Evolutionary conservation across 2,888 invertebrate species (phyloP), one percentile per base, ranked within the genome.

Genomic region (Papilio demoleus): DNA sequence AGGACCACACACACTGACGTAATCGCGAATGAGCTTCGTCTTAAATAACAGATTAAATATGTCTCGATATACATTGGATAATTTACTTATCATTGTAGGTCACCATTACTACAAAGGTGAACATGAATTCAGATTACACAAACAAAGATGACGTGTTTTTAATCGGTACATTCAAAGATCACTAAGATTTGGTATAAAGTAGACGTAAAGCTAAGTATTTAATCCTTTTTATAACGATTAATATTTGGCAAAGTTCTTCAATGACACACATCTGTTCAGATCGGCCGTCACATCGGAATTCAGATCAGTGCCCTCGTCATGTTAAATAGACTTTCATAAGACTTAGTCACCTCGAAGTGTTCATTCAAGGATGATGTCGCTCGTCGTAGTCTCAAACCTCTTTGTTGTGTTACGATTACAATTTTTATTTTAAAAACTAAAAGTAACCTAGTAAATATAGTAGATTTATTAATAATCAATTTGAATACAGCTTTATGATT

Each of bases 301-400:
- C 70, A 71, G 70, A 70, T 70, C 70, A 68, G 65, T 70, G 70
- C 77, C 77, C 75, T 72, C 77, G 80, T 77, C 79, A 78, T 68
- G 71, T 71, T 79, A 76, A 79, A 76, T 74, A 75, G 76, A 81
- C 79, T 79, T 78, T 78, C 78, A 75, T 77, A 72, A 78, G 75
- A 71, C 77, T 85, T 84, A 86, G 82, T 83, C 82, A 83, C 78
- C 78, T 76, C 76, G 70, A 67, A 75, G 73, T 76, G 78, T 75
- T 78, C 81, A 82, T 81, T 84, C 81, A 83, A 82, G 82, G 85
- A 83, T 86, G 84, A 86, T 77, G 75, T 76, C 72, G 74, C 68
- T 70, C 70, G 74, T 73, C 74, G 73, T 70, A 70, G 72, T 76
- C 73, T 71, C 78, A 78, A 77, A n/a, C n/a, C n/a, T 75, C 77